Evolutionary conservation across 2,113 vertebrate genomes (phyloP), one percentile per base, ranked within the genome.

Genomic region (Toxotes jaculatrix): DNA sequence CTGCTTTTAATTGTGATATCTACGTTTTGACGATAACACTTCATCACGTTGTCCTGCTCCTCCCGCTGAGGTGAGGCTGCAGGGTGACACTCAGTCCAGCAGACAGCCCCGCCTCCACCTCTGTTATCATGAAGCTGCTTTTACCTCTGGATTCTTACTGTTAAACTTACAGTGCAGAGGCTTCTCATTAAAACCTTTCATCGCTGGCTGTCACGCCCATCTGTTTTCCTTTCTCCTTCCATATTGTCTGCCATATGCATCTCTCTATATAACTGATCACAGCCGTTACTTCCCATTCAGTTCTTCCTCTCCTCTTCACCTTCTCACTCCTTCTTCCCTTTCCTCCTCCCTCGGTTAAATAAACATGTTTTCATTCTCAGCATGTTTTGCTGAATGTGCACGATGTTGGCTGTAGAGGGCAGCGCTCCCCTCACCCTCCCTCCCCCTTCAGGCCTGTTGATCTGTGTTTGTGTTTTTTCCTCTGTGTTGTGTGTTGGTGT

Each of bases 321-420:
- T 6, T 36, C 36, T 36, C 6, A 3, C 6, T 36, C 3, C 36
- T 36, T 6, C 16, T 16, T 47, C 45, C 45, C 45, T 5, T 17
- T 17, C 17, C 16, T 17, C 1, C 21, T 32, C 17, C 53, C 27
- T 59, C 40, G 10, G 3, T 60, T 16, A 40, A 40, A 43, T 56
- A 42, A 71, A 32, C 7, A 4, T 14, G 13, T 1, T 56, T 65
- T 57, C 0, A 71, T 51, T 71, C 49, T 56, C 56, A 12, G n/a
- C 47, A n/a, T 56, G 74, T 27, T 67, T 17, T 23, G 49, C 69
- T 74, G 70, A 63, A 7, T 63, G 45, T 55, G 40, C 31, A 11
- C 43, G 1, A 1, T 57, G 56, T 63, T 45, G 23, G 62, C 61
- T 43, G 19, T 8, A 34, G 32, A 66, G 63, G 34, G 71, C 77